Percentiles rank a stretch among this genome's conserved stretches.
Conservation (phyloP, 1,140 invertebrate species). For the Lordiphosa stackelbergi region DNA sequence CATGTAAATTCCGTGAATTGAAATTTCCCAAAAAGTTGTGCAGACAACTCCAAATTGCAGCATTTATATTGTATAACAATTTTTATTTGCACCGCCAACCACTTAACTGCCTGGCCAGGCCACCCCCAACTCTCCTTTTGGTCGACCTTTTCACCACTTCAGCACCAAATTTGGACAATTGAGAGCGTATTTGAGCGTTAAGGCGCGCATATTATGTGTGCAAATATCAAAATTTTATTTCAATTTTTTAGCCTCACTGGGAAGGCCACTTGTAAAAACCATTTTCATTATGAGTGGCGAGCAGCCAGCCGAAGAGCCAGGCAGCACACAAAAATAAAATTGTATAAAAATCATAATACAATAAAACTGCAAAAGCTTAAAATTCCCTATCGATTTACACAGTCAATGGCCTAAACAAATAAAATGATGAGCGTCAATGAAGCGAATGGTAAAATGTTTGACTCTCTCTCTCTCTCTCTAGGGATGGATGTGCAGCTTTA, state of each 20-base stretch:
- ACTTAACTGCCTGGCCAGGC: slow-evolving; percentile 51
- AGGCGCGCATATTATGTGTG: slow-evolving; percentile 66
- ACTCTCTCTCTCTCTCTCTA: slow-evolving; percentile 23
- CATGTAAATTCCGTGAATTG: slow-evolving; percentile 29
- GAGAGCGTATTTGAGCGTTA: slow-evolving; percentile 73
- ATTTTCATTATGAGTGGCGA: slow-evolving; percentile 67
- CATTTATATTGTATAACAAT: slow-evolving; percentile 73
- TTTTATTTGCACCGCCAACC: slow-evolving; percentile 59
- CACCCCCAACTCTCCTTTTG: not conserved
- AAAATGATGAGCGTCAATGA: slow-evolving; percentile 71
- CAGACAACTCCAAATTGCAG: slow-evolving; percentile 67
- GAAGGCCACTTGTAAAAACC: slow-evolving; percentile 62
- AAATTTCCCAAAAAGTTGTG: slow-evolving; percentile 42
- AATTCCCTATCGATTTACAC: slow-evolving; percentile 59
- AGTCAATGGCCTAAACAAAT: slow-evolving; percentile 67
- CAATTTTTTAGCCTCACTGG: slow-evolving; percentile 39
- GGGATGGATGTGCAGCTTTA: not conserved
- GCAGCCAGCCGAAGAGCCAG: slow-evolving; percentile 31
- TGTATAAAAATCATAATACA: slow-evolving; percentile 37
- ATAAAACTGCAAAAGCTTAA: slow-evolving; percentile 46
- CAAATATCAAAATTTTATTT: slow-evolving; percentile 68
- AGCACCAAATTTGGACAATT: slow-evolving; percentile 65
- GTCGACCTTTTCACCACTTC: too few relatives aligned
- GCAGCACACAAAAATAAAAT: slow-evolving; percentile 11
- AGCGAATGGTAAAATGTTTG: slow-evolving; percentile 55